Percentiles rank a stretch among this genome's conserved stretches.
Evolutionary conservation across 2,888 invertebrate genomes (phyloP).

Genomic region (Actias luna): DNA sequence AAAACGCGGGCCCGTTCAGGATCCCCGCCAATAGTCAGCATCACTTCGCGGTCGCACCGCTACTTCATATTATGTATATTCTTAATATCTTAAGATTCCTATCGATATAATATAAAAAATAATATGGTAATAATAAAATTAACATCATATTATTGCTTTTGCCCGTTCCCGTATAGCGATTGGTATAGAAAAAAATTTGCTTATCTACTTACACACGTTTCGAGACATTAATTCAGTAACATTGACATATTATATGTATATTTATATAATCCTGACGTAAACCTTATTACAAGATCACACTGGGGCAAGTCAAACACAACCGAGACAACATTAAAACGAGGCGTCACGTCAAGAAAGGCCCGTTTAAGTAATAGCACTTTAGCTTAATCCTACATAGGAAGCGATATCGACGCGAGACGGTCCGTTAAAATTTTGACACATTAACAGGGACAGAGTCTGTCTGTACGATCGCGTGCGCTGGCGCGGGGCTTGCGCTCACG

Average conservation of each 20-base stretch:
- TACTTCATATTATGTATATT: constrained; percentile 70
- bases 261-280: constrained; percentile 56
- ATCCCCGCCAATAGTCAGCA: constrained; percentile 73
- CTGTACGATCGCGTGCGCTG: constrained; percentile 34
- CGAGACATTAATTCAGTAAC: constrained; percentile 67
- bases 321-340: constrained; percentile 77
- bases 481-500: constrained; percentile 53
- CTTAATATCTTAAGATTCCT: constrained; percentile 74
- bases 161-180: constrained; percentile 83
- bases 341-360: constrained; percentile 64
- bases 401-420: constrained; percentile 62
- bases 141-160: constrained; percentile 83
- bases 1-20: constrained; percentile 61
- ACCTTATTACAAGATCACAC: constrained; percentile 69
- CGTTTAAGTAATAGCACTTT: constrained; percentile 79
- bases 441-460: constrained; percentile 39
- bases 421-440: constrained; percentile 58
- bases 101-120: constrained; percentile 80
- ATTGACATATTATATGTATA: constrained; percentile 53
- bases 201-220: constrained; percentile 75
- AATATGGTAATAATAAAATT: constrained; percentile 82
- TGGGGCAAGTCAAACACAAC: constrained; percentile 80
- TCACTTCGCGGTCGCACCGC: constrained; percentile 79
- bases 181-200: constrained; percentile 80
- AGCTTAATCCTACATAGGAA: constrained; percentile 78